Evolutionary conservation across 2,888 invertebrate genomes (phyloP).

Genomic region (Orgyia antiqua): DNA sequence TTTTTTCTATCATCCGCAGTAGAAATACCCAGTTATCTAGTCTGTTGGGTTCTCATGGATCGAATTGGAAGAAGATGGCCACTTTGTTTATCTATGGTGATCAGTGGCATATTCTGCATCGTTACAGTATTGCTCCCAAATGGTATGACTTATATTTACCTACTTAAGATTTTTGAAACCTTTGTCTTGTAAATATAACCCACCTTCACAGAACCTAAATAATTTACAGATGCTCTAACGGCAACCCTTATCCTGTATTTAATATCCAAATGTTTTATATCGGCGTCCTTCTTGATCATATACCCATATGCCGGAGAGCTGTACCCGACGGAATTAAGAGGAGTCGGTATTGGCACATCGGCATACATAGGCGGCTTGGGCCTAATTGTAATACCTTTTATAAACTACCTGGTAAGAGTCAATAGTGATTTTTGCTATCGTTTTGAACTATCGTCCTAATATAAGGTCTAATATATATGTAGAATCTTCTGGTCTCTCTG

Average conservation of each 20-base stretch:
- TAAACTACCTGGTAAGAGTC: constrained; percentile 91
- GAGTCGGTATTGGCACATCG: constrained; percentile 93
- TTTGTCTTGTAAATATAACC: constrained; percentile 14
- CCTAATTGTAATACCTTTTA: constrained; percentile 92
- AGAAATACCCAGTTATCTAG: constrained; percentile 92
- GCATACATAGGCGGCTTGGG: constrained; percentile 94
- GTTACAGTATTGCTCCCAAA: constrained; percentile 89
- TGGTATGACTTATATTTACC: constrained; percentile 66
- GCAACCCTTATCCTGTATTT: constrained; percentile 87
- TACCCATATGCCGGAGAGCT: constrained; percentile 95
- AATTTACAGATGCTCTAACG: constrained; percentile 82
- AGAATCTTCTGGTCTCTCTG: too few species aligned
- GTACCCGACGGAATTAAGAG: constrained; percentile 93
- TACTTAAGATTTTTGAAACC: background rate
- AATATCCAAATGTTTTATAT: constrained; percentile 92
- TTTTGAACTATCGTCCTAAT: too few species aligned
- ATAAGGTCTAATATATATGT: too few species aligned
- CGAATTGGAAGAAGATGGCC: constrained; percentile 93
- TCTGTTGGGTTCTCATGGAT: constrained; percentile 94
- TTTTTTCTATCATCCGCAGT: constrained; percentile 92
- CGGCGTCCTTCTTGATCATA: constrained; percentile 93
- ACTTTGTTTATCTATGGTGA: constrained; percentile 89
- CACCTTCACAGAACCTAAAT: constrained; percentile 12
- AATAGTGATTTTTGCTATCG: background rate
- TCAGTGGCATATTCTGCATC: constrained; percentile 91